These are phyloP conservation scores for Acipenser ruthenus DNA, from an alignment of 2,797 vertebrate genomes.

Conservation along the genomic window DNA sequence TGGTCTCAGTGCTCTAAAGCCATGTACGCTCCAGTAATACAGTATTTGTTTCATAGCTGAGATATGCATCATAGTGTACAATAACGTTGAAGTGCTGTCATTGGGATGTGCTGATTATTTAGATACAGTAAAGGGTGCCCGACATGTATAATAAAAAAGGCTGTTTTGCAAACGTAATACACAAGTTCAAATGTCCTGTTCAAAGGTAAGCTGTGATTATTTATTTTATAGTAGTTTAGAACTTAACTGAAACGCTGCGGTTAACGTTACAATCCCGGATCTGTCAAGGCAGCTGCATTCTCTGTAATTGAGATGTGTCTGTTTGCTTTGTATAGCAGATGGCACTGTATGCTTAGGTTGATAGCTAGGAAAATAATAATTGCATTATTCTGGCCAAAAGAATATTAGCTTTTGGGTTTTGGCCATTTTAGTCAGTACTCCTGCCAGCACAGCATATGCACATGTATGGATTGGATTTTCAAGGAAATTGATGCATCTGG, in stretches of 20 bases:
- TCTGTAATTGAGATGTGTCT: conserved; percentile 95
- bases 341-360: conserved; percentile 93
- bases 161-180: no score
- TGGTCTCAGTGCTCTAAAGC: conserved; percentile 1
- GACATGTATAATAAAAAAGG: no score
- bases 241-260: conserved; percentile 1
- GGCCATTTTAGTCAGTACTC: conserved; percentile 74
- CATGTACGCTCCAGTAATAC: not conserved
- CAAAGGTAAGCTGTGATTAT: not conserved
- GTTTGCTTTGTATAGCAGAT: conserved; percentile 93
- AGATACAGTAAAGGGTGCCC: no score
- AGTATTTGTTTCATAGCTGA: not conserved
- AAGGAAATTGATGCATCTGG: conserved; percentile 89
- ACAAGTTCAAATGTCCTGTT: no score
- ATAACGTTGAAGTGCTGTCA: no score
- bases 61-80: not conserved
- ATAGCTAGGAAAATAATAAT: conserved; percentile 98
- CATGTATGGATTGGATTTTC: conserved; percentile 77
- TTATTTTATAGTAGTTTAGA: conserved; percentile 1
- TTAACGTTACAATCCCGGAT: not conserved
- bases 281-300: conserved; percentile 82
- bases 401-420: conserved; percentile 85
- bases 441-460: conserved; percentile 90
- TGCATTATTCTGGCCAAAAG: conserved; percentile 89
- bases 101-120: no score